Conservation (phyloP, 1,140 invertebrate species). For the Trichonephila inaurata region DNA sequence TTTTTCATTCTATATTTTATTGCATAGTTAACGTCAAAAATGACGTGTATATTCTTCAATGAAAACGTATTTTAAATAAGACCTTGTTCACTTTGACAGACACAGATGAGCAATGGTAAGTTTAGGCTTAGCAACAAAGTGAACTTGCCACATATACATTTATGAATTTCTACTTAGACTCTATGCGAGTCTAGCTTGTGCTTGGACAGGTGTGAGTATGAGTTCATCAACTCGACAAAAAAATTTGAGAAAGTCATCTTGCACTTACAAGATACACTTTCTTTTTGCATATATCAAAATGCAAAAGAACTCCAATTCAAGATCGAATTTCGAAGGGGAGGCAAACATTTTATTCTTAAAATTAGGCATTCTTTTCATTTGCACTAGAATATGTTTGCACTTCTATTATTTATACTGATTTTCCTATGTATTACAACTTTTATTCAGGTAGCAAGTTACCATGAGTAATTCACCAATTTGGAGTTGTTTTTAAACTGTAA, state of each 20-base stretch:
- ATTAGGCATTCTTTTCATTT: background rate
- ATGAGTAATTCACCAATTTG: too few relatives aligned
- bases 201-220: conserved; percentile 76
- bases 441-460: too few relatives aligned
- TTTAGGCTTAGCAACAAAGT: conserved; percentile 77
- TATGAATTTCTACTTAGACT: conserved; percentile 75
- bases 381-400: too few relatives aligned
- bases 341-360: background rate
- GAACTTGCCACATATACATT: conserved; percentile 76
- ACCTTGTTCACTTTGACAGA: conserved; percentile 76
- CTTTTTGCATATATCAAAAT: background rate
- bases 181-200: conserved; percentile 73
- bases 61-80: conserved; percentile 66
- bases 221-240: conserved; percentile 72
- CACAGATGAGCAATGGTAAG: conserved; percentile 76
- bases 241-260: conserved; percentile 64
- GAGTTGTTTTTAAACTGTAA: too few relatives aligned
- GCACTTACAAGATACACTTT: conserved; percentile 58
- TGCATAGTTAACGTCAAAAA: conserved; percentile 66
- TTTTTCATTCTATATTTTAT: conserved; percentile 62
- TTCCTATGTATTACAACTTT: too few relatives aligned
- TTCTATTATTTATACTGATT: too few relatives aligned
- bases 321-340: background rate
- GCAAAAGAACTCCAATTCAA: conserved; percentile 55
- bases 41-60: conserved; percentile 52